phyloP scores from a whole-genome alignment of 2,113 vertebrate genomes.

The Hippocampus abdominalis region DNA sequence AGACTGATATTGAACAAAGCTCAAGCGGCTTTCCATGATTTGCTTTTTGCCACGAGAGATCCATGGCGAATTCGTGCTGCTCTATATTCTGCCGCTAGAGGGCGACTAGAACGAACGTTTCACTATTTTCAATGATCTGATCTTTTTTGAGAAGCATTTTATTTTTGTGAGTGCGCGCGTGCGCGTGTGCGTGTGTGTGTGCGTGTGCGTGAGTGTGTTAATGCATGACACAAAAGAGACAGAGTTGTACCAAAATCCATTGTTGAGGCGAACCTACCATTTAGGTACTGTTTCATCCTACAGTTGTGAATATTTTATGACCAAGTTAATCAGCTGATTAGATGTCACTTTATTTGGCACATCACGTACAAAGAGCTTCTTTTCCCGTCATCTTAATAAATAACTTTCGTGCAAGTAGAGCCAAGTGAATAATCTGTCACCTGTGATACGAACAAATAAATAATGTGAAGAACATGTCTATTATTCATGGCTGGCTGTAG shows the following conservation, averaged over 20 bases:
- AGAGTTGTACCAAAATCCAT: not conserved
- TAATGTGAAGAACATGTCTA: conserved; percentile 49
- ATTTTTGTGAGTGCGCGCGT: too few species aligned
- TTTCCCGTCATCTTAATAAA: conserved; percentile 36
- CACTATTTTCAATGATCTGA: not conserved
- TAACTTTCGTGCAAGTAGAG: conserved; percentile 13
- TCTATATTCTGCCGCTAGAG: conserved; percentile 38
- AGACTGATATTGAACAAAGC: too few species aligned
- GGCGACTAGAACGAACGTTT: conserved; percentile 11
- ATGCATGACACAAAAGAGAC: not conserved
- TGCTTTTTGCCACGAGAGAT: not conserved
- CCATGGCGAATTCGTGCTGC: not conserved
- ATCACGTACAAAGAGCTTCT: not conserved
- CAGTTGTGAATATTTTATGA: not conserved
- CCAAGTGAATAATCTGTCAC: conserved; percentile 34
- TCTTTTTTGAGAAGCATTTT: too few species aligned
- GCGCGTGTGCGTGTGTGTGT: too few species aligned
- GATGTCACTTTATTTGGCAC: conserved; percentile 6
- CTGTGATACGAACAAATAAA: conserved; percentile 55
- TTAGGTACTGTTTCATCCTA: not conserved
- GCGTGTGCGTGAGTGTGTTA: not conserved
- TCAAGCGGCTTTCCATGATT: too few species aligned
- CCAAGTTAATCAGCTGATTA: conserved; percentile 37
- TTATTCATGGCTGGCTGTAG: conserved; percentile 22
- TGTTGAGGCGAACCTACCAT: conserved; percentile 1